Conservation (phyloP, 2,113 vertebrate species). For the Grus americana region DNA sequence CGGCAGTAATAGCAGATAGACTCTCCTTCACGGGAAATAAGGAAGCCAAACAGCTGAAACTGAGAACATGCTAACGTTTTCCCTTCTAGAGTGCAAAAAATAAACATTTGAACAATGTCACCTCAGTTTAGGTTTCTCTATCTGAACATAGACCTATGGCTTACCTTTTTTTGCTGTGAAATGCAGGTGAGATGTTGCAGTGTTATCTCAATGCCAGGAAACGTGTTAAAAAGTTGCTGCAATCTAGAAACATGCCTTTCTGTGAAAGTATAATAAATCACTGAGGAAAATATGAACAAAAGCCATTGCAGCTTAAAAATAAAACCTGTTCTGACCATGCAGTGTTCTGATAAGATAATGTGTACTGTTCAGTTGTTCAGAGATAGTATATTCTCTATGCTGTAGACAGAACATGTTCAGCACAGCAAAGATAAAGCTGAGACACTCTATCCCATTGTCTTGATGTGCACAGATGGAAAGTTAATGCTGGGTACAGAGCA, state of each 20-base stretch:
- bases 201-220: neutral
- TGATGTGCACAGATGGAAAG: constrained; percentile 22
- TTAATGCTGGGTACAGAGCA: constrained; percentile 10
- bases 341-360: neutral
- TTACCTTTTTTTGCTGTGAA: neutral
- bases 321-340: neutral
- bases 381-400: neutral
- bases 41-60: neutral
- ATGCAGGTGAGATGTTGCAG: neutral
- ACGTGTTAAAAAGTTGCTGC: constrained; percentile 47
- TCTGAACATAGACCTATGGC: neutral
- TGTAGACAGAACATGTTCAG: neutral
- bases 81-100: neutral
- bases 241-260: neutral
- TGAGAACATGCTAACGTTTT: neutral
- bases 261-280: neutral
- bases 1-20: neutral
- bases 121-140: neutral
- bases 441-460: neutral
- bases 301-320: neutral
- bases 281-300: neutral
- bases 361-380: neutral
- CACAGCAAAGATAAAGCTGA: constrained; percentile 29
- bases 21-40: neutral
- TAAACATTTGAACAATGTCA: neutral